A percentile compares a stretch with the other conserved stretches of the same genome.
These are phyloP conservation scores for Campoletis sonorensis DNA, from an alignment of 1,140 invertebrate species.

Conservation along the genomic window DNA sequence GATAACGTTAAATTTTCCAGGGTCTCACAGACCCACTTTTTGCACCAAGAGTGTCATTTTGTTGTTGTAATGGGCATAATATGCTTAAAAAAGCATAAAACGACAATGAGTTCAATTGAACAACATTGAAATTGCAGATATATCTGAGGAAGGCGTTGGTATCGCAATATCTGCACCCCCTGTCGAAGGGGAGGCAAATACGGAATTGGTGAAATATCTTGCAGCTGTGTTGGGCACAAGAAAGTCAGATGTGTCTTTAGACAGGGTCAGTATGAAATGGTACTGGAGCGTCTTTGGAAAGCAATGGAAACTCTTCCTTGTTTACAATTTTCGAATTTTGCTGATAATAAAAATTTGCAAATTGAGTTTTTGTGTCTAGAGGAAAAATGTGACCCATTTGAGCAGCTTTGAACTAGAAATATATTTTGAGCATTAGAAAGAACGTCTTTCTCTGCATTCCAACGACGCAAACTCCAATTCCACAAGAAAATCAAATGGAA, in stretches of 20 bases:
- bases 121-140: constrained; percentile 62
- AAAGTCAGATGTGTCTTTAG: constrained; percentile 83
- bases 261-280: constrained; percentile 77
- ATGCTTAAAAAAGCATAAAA: neutral
- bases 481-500: neutral
- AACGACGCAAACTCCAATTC: neutral
- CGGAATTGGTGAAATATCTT: constrained; percentile 85
- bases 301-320: neutral
- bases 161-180: constrained; percentile 87
- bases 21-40: neutral
- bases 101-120: constrained; percentile 6
- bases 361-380: no score
- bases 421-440: no score
- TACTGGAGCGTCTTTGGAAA: neutral
- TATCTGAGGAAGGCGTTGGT: constrained; percentile 77
- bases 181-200: constrained; percentile 87
- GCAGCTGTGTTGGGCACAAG: constrained; percentile 81
- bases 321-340: no score
- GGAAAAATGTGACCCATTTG: no score
- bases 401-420: no score
- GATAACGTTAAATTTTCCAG: neutral
- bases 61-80: constrained; percentile 4
- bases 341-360: no score
- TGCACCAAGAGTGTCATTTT: constrained; percentile 6
- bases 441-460: no score